Conservation (phyloP, 2,113 vertebrate genomes). For the Morone chrysops region DNA sequence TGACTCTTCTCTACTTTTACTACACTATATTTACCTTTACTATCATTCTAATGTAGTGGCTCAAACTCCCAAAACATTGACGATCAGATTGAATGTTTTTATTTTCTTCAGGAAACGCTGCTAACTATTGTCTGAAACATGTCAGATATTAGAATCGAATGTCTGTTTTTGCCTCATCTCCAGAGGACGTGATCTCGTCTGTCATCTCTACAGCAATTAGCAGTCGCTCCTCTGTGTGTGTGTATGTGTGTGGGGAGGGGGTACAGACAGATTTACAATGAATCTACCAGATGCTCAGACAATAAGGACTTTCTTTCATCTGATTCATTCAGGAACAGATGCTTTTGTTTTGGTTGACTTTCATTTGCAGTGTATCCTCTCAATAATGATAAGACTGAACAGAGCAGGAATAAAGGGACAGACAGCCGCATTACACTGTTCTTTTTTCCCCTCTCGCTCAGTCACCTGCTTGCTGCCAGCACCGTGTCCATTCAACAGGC, state of each 20-base stretch:
- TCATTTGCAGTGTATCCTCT: not conserved
- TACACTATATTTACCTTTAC: no score
- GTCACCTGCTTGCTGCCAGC: not conserved
- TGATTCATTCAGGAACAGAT: slow-evolving; percentile 15
- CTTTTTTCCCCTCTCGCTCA: not conserved
- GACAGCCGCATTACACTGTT: not conserved
- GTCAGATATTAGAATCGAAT: not conserved
- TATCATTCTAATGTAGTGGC: no score
- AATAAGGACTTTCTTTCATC: not conserved
- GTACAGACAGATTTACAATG: not conserved
- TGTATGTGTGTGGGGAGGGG: slow-evolving; percentile 3
- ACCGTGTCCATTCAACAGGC: slow-evolving; percentile 35
- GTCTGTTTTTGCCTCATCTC: slow-evolving; percentile 6
- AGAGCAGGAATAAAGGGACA: not conserved
- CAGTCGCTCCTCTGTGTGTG: slow-evolving; percentile 23
- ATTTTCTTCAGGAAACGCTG: not conserved
- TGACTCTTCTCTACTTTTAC: no score
- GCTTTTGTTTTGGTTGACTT: slow-evolving; percentile 21
- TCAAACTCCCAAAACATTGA: no score
- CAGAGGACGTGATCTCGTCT: slow-evolving; percentile 47
- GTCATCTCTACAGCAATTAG: slow-evolving; percentile 49
- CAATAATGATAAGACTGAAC: not conserved
- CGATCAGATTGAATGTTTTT: not conserved
- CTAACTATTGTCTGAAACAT: not conserved
- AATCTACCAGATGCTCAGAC: slow-evolving; percentile 10